Percentiles rank a stretch among this genome's conserved stretches.
These are phyloP conservation scores for Limonius californicus DNA, from an alignment of 1,140 invertebrate species.

Conservation along the genomic window DNA sequence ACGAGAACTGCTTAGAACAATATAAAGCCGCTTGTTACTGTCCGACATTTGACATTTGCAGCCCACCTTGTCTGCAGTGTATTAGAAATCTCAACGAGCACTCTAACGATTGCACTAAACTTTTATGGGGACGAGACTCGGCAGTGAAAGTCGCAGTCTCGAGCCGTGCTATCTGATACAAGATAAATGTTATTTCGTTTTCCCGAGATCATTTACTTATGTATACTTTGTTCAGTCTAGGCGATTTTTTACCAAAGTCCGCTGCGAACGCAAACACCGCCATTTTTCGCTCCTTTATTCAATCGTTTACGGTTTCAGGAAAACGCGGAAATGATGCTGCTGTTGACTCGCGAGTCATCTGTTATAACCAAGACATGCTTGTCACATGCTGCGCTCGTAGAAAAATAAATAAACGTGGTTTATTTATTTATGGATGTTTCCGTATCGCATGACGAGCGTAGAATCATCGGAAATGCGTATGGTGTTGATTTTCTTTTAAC, in stretches of 20 bases:
- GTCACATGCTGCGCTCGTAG: not conserved
- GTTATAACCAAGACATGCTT: not conserved
- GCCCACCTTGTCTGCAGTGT: slow-evolving; percentile 18
- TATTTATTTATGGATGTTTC: not conserved
- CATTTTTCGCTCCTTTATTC: not conserved
- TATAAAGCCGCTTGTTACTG: not conserved
- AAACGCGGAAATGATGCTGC: not conserved
- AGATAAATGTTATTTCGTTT: slow-evolving; percentile 24
- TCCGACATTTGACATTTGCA: slow-evolving; percentile 9
- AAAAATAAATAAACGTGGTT: no score
- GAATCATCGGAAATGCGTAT: not conserved
- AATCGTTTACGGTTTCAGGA: not conserved
- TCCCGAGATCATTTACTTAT: slow-evolving; percentile 22
- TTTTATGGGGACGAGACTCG: slow-evolving; percentile 19
- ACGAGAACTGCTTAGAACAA: slow-evolving; percentile 4
- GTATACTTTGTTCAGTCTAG: slow-evolving; percentile 19
- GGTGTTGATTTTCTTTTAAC: no score
- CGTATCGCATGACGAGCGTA: not conserved
- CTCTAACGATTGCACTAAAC: slow-evolving; percentile 24
- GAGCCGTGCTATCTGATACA: slow-evolving; percentile 21
- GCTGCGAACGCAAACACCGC: not conserved
- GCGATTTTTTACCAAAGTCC: slow-evolving; percentile 15
- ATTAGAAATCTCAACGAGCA: slow-evolving; percentile 23
- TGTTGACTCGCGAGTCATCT: not conserved
- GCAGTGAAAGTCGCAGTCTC: slow-evolving; percentile 12